These are phyloP conservation scores for Pelochelys cantorii DNA, from an alignment of 2,797 vertebrate genomes.

Conservation along the genomic window DNA sequence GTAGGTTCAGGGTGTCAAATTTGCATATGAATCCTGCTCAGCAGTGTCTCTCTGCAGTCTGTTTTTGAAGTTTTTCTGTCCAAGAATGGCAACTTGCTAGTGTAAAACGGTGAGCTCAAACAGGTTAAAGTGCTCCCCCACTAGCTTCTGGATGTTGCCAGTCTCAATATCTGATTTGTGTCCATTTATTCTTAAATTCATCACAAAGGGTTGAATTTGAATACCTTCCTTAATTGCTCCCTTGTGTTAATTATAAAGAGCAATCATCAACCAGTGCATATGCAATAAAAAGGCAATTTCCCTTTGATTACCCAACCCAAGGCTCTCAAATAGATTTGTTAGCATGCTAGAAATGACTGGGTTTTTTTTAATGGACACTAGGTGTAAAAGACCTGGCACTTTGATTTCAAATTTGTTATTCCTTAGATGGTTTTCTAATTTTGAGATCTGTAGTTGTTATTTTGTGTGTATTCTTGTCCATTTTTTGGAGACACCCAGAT, in stretches of 20 bases:
- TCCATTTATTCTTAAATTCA: too few relatives aligned
- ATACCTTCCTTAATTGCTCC: fast-evolving
- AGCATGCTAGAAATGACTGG: neutral
- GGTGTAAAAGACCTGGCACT: neutral
- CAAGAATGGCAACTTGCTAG: too few relatives aligned
- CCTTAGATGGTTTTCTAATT: neutral
- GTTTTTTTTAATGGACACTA: neutral
- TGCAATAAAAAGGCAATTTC: neutral
- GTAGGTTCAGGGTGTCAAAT: too few relatives aligned
- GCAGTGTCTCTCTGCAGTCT: too few relatives aligned
- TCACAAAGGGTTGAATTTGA: neutral
- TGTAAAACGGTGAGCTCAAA: too few relatives aligned
- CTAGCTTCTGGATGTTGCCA: too few relatives aligned
- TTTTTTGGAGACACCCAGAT: neutral
- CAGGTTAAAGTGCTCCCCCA: too few relatives aligned
- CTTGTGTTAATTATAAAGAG: neutral
- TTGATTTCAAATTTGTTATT: neutral
- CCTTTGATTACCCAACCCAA: neutral
- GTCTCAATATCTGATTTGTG: too few relatives aligned
- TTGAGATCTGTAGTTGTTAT: neutral
- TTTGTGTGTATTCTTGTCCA: neutral
- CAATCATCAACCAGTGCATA: neutral
- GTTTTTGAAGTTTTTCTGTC: too few relatives aligned
- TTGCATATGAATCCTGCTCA: too few relatives aligned
- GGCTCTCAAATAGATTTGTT: neutral